phyloP scores from a whole-genome alignment of 37 sponge, comb jelly and placozoan species.

The Hexactinellida sp. region DNA sequence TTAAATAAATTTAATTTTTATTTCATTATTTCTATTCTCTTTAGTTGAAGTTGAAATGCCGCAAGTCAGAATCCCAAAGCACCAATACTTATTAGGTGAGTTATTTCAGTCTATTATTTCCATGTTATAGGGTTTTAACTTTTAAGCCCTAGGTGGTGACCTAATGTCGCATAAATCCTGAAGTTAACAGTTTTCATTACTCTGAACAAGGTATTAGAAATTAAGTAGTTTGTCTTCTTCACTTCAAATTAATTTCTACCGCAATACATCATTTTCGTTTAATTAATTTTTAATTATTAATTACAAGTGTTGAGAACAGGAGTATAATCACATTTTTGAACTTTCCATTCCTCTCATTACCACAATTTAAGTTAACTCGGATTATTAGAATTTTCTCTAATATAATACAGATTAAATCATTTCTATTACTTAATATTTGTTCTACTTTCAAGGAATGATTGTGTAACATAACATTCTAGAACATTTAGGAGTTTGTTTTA shows the following conservation, averaged over 20 bases:
- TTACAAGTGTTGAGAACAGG: too few relatives aligned
- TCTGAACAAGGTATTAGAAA: not conserved
- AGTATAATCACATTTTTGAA: not conserved
- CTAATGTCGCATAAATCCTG: constrained; percentile 4
- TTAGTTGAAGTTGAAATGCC: not conserved
- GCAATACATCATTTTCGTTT: not conserved
- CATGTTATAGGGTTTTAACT: not conserved
- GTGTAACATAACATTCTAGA: not conserved
- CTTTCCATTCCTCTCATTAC: not conserved
- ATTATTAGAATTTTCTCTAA: not conserved
- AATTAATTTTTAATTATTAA: too few relatives aligned
- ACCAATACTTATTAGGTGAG: not conserved
- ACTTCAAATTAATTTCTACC: not conserved
- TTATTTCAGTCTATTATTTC: not conserved
- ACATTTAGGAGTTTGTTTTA: too few relatives aligned
- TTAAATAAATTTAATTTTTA: not conserved
- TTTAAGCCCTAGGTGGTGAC: constrained; percentile 13
- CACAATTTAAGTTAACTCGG: not conserved
- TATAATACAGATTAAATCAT: not conserved
- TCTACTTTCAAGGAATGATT: not conserved
- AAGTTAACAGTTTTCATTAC: not conserved
- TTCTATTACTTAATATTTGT: not conserved
- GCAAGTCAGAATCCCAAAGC: not conserved
- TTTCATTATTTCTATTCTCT: not conserved
- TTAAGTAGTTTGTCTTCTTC: not conserved